phyloP scores from a whole-genome alignment of 2,888 invertebrate species.

The Pseudeuparius sepicola region DNA sequence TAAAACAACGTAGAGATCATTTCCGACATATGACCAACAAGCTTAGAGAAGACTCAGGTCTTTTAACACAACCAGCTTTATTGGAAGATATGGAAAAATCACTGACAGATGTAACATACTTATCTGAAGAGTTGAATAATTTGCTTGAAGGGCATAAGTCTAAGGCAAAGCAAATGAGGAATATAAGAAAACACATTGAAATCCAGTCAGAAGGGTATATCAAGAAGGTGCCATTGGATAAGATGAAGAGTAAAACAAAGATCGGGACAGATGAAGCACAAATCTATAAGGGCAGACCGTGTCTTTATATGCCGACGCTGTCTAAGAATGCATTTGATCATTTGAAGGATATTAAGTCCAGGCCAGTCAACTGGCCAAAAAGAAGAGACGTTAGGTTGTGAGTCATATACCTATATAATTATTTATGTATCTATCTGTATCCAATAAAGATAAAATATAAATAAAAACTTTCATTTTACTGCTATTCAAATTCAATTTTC shows the following conservation, averaged over 20 bases:
- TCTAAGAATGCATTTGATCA: constrained; percentile 10
- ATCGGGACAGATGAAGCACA: too few species aligned
- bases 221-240: too few species aligned
- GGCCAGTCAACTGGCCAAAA: too few species aligned
- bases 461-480: too few species aligned
- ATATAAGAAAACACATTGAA: constrained; percentile 8
- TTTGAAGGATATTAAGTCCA: constrained; percentile 12
- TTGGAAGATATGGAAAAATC: constrained; percentile 41
- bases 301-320: constrained; percentile 11
- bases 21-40: constrained; percentile 37
- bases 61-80: constrained; percentile 42
- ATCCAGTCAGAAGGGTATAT: too few species aligned
- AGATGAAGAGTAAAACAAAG: too few species aligned
- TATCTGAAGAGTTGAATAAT: not conserved
- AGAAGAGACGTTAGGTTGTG: too few species aligned
- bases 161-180: constrained; percentile 6
- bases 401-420: too few species aligned
- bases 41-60: constrained; percentile 40
- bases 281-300: constrained; percentile 14
- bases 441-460: too few species aligned
- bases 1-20: constrained; percentile 37
- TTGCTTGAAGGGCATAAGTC: constrained; percentile 2
- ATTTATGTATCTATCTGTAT: too few species aligned
- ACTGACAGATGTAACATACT: constrained; percentile 2
- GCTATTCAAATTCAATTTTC: too few species aligned